Evolutionary conservation across 2,113 vertebrate genomes (phyloP).

Genomic region (Pica pica): DNA sequence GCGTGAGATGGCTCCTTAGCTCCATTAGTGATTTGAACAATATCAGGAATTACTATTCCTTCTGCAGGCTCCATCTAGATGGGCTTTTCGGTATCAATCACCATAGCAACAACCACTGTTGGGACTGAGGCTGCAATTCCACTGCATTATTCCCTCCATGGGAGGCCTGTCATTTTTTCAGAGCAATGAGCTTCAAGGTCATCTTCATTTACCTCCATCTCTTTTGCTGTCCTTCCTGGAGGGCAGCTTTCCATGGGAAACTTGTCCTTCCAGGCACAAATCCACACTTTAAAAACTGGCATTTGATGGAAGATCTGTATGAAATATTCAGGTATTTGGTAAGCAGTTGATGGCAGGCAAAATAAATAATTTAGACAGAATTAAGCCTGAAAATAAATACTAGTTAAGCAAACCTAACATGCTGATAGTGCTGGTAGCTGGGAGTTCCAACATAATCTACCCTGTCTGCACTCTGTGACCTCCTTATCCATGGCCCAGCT

Average conservation of each 20-base stretch:
- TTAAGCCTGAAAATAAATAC: background rate
- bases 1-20: constrained; percentile 3
- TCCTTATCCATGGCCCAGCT: background rate
- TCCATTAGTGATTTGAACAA: constrained; percentile 24
- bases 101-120: constrained; percentile 61
- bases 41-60: constrained; percentile 65
- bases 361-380: background rate
- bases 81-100: constrained; percentile 48
- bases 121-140: constrained; percentile 34
- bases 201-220: constrained; percentile 39
- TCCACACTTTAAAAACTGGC: background rate
- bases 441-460: background rate
- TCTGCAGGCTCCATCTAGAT: background rate
- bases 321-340: background rate
- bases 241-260: background rate
- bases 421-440: background rate
- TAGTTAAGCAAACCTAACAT: background rate
- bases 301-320: background rate
- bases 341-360: background rate
- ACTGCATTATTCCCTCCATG: constrained; percentile 56
- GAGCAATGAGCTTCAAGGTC: constrained; percentile 42
- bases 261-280: background rate
- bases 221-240: constrained; percentile 27
- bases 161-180: constrained; percentile 49
- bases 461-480: background rate